Base-by-base conservation (phyloP, 1,140 invertebrate species). In the Papilio aristodemus region DNA sequence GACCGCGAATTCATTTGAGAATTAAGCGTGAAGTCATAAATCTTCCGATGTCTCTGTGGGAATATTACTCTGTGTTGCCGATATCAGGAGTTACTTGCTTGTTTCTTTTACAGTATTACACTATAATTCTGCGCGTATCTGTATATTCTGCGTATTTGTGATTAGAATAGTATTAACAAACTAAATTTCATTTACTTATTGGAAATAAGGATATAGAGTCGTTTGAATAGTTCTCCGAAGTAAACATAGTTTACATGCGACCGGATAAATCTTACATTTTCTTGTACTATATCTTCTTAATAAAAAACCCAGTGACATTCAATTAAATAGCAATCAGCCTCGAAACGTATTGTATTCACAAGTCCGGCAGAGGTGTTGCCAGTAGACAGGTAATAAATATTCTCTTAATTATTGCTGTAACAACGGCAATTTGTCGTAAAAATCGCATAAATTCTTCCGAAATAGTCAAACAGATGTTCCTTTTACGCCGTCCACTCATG, bases 401-500 rank as follows among this genome's bases (percentile, higher is more conserved):
- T 22, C 0, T 17, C 46, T 50, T 25, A 50, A 50, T 50, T 50
- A 50, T 54, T 54, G 46, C 4, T 54, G 46, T 54, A 54, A 54
- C 46, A 11, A 25, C 46, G 22, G 46, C 46, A 54, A 54, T 54
- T 54, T 54, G 46, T 54, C 46, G 17, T 54, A 54, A 54, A 54
- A 54, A 54, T 54, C 46, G 19, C 19, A 54, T 54, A 54, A 54
- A 54, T 54, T 54, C 46, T 54, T 54, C 46, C 46, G 19, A 54
- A 54, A 54, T 54, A 54, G 46, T 54, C 19, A 54, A 54, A 54
- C 46, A 54, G 46, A 54, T 46, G 17, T 72, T 58, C 63, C 73
- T 75, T 70, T 22, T 69, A 46, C 54, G 22, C 58, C 77, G 83
- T 25, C 75, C 69, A 43, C 82, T 83, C 50, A 70, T 78, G 78